Percentiles rank a stretch among this genome's conserved stretches.
These are phyloP conservation scores for Ferdinandea cuprea DNA, from an alignment of 2,888 invertebrate species.

Conservation along the genomic window DNA sequence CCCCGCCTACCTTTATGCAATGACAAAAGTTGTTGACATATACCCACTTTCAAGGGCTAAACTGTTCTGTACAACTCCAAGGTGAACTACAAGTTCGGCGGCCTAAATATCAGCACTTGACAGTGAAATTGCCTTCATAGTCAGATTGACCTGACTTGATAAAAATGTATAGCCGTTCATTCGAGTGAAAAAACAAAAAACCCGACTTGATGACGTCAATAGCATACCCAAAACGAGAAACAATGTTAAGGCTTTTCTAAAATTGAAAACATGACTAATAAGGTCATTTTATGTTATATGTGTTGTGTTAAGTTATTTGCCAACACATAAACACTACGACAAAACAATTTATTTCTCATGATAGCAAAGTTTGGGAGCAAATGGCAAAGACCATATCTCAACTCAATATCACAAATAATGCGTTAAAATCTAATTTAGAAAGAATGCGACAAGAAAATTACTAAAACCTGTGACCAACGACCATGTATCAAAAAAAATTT, in stretches of 20 bases:
- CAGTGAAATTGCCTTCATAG: not conserved
- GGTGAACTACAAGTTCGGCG: no score
- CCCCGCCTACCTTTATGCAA: no score
- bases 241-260: constrained; percentile 14
- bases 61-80: no score
- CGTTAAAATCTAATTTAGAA: constrained; percentile 8
- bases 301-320: not conserved
- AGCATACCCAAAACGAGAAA: not conserved
- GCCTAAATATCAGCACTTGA: not conserved
- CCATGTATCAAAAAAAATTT: constrained; percentile 40
- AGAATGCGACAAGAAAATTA: no score
- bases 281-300: not conserved
- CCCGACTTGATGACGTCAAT: not conserved
- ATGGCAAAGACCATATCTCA: not conserved
- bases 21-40: no score
- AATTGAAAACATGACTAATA: not conserved
- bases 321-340: no score
- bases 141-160: not conserved
- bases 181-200: not conserved
- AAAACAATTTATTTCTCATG: not conserved
- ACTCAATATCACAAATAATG: constrained; percentile 16
- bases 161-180: not conserved
- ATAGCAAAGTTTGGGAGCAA: not conserved
- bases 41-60: no score
- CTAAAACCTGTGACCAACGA: constrained; percentile 53